Evolutionary conservation across 2,113 vertebrate genomes (phyloP).

Genomic region (Tragelaphus scriptus): DNA sequence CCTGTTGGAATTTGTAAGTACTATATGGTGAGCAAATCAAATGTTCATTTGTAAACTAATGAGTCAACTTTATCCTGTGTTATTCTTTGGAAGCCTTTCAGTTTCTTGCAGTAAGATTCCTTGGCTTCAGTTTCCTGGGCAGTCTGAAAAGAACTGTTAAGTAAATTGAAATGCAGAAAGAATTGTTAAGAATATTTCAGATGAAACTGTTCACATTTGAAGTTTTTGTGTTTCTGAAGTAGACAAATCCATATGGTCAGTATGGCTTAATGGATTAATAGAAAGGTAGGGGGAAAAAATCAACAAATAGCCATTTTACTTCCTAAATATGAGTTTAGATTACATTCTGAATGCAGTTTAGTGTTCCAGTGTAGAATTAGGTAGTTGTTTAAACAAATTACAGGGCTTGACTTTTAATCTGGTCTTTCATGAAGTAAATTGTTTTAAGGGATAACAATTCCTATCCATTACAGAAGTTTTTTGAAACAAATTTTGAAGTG

Average conservation of each 20-base stretch:
- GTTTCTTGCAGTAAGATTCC: constrained; percentile 31
- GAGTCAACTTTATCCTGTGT: neutral
- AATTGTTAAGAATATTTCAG: constrained; percentile 16
- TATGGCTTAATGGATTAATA: neutral
- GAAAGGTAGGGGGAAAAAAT: neutral
- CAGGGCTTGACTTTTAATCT: constrained; percentile 6
- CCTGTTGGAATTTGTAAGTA: constrained; percentile 81
- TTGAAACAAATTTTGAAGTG: constrained; percentile 13
- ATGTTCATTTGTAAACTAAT: neutral
- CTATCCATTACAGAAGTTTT: neutral
- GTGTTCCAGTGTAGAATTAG: neutral
- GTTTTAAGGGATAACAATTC: neutral
- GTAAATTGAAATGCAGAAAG: constrained; percentile 15
- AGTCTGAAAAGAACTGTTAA: constrained; percentile 7
- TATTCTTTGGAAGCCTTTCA: constrained; percentile 38
- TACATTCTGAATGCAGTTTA: neutral
- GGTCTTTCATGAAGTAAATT: neutral
- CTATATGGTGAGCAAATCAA: constrained; percentile 30
- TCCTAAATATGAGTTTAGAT: neutral
- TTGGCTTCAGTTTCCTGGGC: constrained; percentile 46
- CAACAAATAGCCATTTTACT: neutral
- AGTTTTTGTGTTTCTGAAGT: neutral
- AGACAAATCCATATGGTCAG: neutral
- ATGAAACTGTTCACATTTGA: neutral
- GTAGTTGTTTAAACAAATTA: neutral